Conservation (phyloP, 1,140 invertebrate genomes). For the Micrasema minimum region DNA sequence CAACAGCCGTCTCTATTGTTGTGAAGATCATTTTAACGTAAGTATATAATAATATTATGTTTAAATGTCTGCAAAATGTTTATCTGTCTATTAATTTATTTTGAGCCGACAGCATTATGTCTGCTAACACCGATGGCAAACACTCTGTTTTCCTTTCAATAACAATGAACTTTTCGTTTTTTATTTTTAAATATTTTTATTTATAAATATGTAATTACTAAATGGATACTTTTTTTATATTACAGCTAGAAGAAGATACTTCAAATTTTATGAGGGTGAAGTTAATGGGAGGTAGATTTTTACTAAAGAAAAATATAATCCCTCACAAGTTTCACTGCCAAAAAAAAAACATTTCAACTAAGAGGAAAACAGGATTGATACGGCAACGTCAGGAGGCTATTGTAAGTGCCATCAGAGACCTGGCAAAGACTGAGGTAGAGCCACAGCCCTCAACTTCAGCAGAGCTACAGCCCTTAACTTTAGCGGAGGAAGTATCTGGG, state of each 20-base stretch:
- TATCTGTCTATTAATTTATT: too few species aligned
- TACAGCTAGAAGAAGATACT: not conserved
- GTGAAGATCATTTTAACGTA: too few species aligned
- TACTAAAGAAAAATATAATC: constrained; percentile 2
- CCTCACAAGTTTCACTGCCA: not conserved
- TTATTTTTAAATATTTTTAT: too few species aligned
- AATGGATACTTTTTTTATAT: not conserved
- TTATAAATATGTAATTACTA: too few species aligned
- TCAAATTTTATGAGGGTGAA: not conserved
- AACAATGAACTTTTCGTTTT: too few species aligned
- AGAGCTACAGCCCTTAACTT: not conserved
- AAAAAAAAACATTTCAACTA: not conserved
- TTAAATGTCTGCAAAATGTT: too few species aligned
- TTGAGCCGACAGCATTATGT: too few species aligned
- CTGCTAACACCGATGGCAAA: too few species aligned
- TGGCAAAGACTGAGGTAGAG: not conserved
- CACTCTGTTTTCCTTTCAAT: too few species aligned
- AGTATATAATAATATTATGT: too few species aligned
- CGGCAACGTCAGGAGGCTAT: not conserved
- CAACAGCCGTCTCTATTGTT: too few species aligned
- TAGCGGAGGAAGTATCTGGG: not conserved
- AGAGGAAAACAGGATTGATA: not conserved
- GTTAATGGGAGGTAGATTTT: not conserved
- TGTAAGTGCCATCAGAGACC: not conserved
- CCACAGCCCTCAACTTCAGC: not conserved